Percentiles rank a stretch among this genome's conserved stretches.
Evolutionary conservation across 1,140 invertebrate species (phyloP).

Genomic region (Danaus melanippus): DNA sequence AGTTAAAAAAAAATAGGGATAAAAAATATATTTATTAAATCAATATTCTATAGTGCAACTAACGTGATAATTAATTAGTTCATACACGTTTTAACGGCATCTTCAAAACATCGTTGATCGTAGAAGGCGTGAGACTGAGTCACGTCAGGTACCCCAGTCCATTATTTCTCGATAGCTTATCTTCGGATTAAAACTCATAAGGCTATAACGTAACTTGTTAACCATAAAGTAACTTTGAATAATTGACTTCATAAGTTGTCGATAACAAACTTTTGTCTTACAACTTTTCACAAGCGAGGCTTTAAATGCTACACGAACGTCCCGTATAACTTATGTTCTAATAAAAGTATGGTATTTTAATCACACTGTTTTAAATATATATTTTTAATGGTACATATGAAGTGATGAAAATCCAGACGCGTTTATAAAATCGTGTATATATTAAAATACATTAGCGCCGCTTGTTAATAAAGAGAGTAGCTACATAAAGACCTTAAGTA

Average conservation of each 20-base stretch:
- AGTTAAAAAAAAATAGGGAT: too few relatives aligned
- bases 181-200: slow-evolving; percentile 32
- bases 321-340: too few relatives aligned
- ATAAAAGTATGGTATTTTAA: too few relatives aligned
- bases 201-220: slow-evolving; percentile 26
- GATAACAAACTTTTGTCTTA: slow-evolving; percentile 22
- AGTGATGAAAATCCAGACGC: too few relatives aligned
- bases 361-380: too few relatives aligned
- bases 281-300: slow-evolving; percentile 7
- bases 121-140: slow-evolving; percentile 23
- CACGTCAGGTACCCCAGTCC: slow-evolving; percentile 26
- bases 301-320: slow-evolving; percentile 1
- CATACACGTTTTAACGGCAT: too few relatives aligned
- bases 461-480: slow-evolving; percentile 19
- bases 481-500: slow-evolving; percentile 10
- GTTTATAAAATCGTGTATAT: slow-evolving; percentile 5
- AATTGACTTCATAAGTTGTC: slow-evolving; percentile 27
- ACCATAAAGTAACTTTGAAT: slow-evolving; percentile 17
- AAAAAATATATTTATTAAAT: too few relatives aligned
- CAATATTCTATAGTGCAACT: too few relatives aligned
- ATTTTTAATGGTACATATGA: too few relatives aligned
- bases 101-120: slow-evolving; percentile 8
- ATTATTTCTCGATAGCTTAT: slow-evolving; percentile 27
- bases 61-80: too few relatives aligned
- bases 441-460: slow-evolving; percentile 15